phyloP scores from a whole-genome alignment of 1,140 invertebrate genomes.

The Cherax destructor region DNA sequence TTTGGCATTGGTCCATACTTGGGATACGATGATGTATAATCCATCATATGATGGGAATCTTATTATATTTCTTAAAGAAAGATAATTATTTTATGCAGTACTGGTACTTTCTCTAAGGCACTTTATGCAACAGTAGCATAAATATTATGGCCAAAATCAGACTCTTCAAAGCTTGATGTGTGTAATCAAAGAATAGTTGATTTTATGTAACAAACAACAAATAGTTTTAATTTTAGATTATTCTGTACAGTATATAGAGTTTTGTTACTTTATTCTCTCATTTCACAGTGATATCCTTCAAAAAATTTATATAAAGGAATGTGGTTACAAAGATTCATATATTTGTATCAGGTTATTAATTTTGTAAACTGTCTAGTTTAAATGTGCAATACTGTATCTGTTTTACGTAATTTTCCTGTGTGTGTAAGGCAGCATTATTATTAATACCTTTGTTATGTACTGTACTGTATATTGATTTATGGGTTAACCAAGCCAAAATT shows the following conservation, averaged over 20 bases:
- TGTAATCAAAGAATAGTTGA: background rate
- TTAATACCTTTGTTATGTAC: no score
- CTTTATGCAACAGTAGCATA: background rate
- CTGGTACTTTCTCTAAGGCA: background rate
- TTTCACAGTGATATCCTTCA: no score
- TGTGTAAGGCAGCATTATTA: no score
- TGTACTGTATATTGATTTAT: no score
- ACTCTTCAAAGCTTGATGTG: background rate
- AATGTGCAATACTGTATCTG: no score
- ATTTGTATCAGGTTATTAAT: no score
- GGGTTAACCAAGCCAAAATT: no score
- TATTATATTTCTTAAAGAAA: constrained; percentile 16
- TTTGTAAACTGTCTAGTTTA: no score
- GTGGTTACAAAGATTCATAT: no score
- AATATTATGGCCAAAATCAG: background rate
- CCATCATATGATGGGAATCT: constrained; percentile 25
- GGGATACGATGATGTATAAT: constrained; percentile 11
- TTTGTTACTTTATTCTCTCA: background rate
- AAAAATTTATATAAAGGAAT: no score
- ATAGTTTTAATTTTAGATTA: background rate
- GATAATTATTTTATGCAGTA: constrained; percentile 9
- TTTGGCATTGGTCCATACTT: background rate
- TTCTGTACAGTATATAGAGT: background rate
- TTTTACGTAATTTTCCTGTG: no score
- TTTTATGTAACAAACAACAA: background rate